These are phyloP conservation scores for Folsomia candida DNA, from an alignment of 2,888 invertebrate species.

Conservation along the genomic window DNA sequence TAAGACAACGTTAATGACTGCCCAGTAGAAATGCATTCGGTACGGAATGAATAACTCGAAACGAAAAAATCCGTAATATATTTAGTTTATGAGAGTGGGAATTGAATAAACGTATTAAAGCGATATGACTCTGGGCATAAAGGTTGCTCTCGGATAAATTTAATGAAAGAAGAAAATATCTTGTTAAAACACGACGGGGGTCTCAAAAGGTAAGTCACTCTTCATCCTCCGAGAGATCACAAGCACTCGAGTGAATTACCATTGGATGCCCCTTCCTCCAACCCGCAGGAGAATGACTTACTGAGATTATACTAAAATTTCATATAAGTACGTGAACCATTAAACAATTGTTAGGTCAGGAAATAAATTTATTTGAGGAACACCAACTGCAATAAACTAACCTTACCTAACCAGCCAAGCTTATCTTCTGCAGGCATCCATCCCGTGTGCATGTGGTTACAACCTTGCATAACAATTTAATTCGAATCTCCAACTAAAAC, in stretches of 20 bases:
- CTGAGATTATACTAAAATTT: not conserved
- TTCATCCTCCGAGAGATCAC: not conserved
- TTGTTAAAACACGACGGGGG: conserved; percentile 35
- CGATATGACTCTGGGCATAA: no score
- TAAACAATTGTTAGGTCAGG: not conserved
- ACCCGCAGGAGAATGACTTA: no score
- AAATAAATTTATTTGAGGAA: not conserved
- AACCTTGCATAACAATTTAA: not conserved
- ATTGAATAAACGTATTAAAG: no score
- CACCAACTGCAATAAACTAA: not conserved
- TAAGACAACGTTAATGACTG: no score
- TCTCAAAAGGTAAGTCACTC: not conserved
- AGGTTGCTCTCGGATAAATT: conserved; percentile 24
- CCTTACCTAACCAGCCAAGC: not conserved
- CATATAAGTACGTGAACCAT: no score
- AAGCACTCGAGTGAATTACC: not conserved
- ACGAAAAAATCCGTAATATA: no score
- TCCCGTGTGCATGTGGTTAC: not conserved
- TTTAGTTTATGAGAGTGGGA: no score
- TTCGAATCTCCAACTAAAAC: conserved; percentile 2
- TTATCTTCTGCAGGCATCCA: not conserved
- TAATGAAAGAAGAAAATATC: conserved; percentile 37
- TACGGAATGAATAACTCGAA: no score
- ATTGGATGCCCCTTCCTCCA: not conserved
- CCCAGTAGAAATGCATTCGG: no score